Evolutionary conservation across 2,113 vertebrate species (phyloP).

Genomic region (Scomber scombrus): DNA sequence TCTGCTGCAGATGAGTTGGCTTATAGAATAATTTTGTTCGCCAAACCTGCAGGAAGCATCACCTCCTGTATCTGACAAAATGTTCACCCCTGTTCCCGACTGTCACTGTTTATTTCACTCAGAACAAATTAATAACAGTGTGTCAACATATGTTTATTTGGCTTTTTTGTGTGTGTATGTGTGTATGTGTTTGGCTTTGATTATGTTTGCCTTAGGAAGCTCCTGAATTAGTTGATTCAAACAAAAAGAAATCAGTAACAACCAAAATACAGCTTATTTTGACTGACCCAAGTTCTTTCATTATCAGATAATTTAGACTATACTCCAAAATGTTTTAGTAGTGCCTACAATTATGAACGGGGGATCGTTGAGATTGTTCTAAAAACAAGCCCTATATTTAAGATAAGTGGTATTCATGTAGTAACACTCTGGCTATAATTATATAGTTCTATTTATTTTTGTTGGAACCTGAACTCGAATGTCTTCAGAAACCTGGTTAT

Average conservation of each 20-base stretch:
- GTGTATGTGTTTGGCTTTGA: constrained; percentile 16
- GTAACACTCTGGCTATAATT: neutral
- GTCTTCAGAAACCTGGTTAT: constrained; percentile 26
- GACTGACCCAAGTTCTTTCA: constrained; percentile 1
- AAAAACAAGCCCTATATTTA: neutral
- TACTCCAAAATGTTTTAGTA: neutral
- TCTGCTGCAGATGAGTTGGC: constrained; percentile 62
- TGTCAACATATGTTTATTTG: constrained; percentile 23
- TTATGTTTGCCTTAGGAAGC: constrained; percentile 15
- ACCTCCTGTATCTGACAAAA: constrained; percentile 34
- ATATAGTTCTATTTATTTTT: constrained; percentile 5
- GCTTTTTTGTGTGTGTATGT: neutral
- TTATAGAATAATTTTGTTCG: constrained; percentile 26
- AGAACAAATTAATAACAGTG: constrained; percentile 24
- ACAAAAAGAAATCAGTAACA: constrained; percentile 24
- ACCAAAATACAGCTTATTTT: neutral
- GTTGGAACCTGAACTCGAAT: neutral
- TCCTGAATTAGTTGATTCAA: constrained; percentile 13
- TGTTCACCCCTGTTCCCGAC: constrained; percentile 33
- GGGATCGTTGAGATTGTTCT: neutral
- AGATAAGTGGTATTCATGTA: constrained; percentile 9
- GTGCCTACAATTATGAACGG: neutral
- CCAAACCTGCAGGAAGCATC: constrained; percentile 55
- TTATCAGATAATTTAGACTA: neutral
- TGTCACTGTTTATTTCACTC: constrained; percentile 32